These are phyloP conservation scores for Typhlichthys subterraneus DNA, from an alignment of 2,797 vertebrate species.

Conservation along the genomic window DNA sequence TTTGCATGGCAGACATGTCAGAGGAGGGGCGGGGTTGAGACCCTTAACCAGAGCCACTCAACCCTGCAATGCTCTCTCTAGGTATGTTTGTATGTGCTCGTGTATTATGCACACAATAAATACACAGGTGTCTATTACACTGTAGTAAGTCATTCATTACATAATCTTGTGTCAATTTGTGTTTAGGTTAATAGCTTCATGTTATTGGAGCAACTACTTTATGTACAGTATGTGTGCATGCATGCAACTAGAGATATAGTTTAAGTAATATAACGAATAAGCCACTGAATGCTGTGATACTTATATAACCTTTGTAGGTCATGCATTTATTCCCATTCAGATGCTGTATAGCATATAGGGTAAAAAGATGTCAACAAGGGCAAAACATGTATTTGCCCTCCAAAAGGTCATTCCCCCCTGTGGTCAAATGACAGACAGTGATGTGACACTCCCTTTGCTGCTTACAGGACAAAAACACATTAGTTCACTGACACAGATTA, in stretches of 20 bases:
- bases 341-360: slow-evolving; percentile 48
- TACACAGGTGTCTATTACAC: too few relatives aligned
- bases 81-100: not conserved
- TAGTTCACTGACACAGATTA: slow-evolving; percentile 47
- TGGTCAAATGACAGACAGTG: slow-evolving; percentile 66
- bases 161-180: too few relatives aligned
- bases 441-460: slow-evolving; percentile 63
- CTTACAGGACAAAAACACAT: slow-evolving; percentile 51
- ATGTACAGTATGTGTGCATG: slow-evolving; percentile 2
- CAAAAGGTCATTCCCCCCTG: slow-evolving; percentile 63
- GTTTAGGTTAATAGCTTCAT: too few relatives aligned
- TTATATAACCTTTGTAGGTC: slow-evolving; percentile 7
- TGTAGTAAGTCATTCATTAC: too few relatives aligned
- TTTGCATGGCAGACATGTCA: slow-evolving; percentile 64
- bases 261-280: too few relatives aligned
- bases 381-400: slow-evolving; percentile 55
- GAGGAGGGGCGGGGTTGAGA: slow-evolving; percentile 37
- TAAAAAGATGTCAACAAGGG: slow-evolving; percentile 56
- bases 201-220: not conserved
- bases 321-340: slow-evolving; percentile 38
- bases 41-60: slow-evolving; percentile 29
- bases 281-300: slow-evolving; percentile 23
- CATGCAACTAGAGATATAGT: not conserved
- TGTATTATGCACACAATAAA: not conserved
- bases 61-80: not conserved